Base-by-base conservation (phyloP, 2,888 invertebrate genomes). In the Drosophila picticornis region DNA sequence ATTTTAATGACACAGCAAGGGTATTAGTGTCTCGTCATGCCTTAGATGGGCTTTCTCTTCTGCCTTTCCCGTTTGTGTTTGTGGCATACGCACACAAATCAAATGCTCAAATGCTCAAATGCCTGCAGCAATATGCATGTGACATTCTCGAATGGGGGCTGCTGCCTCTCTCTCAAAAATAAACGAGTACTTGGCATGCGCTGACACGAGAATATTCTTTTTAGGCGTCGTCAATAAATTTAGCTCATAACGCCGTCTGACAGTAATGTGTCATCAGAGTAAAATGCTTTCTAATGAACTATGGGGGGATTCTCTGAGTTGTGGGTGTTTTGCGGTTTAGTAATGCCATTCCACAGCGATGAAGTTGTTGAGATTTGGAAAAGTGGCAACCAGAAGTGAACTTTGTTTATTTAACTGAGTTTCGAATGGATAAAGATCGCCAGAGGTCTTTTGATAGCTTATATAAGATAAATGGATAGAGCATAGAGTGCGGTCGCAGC, bases 261-360 rank as follows among this genome's bases (percentile, higher is more conserved):
- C 85, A 85, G 75, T 85, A 88, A 85, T 90, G 85, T 90, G 90
- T 90, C 85, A 85, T 84, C 88, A 75, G 81, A 64, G 78, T 56
- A 72, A 88, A 85, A 89, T 88, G 73, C 80, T 84, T 84, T 80
- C 72, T 72, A 79, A 82, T 75, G 75, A 89, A 82, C 75, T 76
- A 56, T 56, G 52, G 32, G 36, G 50, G 46, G 40, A 57, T 56
- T 53, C 38, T 52, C 22, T 7, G 11, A 34, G 58, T 59, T 59
- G 66, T 72, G 53, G 58, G 65, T 53, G 73, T 63, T 27, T 29
- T 68, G 59, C 29, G 69, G 38, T 48, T 36, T 53, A 27, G 19
- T 34, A 36, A 46, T 46, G 36, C 25, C 13, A 5, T 66, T 50
- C 55, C 34, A 65, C 32, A 27, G 25, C 38, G 65, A 51, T 65